These are phyloP conservation scores for Bombus affinis DNA, from an alignment of 1,140 invertebrate species.

Conservation along the genomic window DNA sequence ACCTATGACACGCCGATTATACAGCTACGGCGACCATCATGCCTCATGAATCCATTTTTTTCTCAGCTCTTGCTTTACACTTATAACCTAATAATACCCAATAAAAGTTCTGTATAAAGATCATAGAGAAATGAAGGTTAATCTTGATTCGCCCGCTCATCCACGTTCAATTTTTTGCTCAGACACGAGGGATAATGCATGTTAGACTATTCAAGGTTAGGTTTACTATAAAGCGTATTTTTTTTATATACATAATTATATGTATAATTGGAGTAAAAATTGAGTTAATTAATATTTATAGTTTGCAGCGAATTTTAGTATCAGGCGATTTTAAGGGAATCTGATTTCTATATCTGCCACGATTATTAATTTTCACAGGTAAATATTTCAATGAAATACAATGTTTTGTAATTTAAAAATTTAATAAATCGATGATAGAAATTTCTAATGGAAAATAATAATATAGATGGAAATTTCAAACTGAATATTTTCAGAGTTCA, in stretches of 20 bases:
- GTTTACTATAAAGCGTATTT: neutral
- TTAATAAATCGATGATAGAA: neutral
- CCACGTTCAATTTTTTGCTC: neutral
- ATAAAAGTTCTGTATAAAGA: neutral
- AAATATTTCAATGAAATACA: neutral
- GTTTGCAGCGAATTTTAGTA: neutral
- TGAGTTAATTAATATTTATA: neutral
- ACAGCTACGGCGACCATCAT: slow-evolving; percentile 40
- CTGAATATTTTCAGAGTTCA: no score
- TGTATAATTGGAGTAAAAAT: neutral
- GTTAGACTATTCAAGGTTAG: neutral
- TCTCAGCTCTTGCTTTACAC: slow-evolving; percentile 12
- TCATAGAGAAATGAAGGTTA: no score
- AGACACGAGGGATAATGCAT: neutral
- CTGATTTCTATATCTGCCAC: neutral
- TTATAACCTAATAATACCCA: neutral
- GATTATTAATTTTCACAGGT: neutral
- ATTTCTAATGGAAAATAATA: no score
- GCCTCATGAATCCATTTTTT: slow-evolving; percentile 33
- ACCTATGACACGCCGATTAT: slow-evolving; percentile 78
- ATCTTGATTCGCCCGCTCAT: neutral
- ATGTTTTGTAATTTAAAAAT: neutral
- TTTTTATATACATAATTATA: no score
- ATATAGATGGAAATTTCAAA: no score
- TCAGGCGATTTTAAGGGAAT: neutral